Conservation (phyloP, 2,888 invertebrate genomes). For the Sepiola atlantica region DNA sequence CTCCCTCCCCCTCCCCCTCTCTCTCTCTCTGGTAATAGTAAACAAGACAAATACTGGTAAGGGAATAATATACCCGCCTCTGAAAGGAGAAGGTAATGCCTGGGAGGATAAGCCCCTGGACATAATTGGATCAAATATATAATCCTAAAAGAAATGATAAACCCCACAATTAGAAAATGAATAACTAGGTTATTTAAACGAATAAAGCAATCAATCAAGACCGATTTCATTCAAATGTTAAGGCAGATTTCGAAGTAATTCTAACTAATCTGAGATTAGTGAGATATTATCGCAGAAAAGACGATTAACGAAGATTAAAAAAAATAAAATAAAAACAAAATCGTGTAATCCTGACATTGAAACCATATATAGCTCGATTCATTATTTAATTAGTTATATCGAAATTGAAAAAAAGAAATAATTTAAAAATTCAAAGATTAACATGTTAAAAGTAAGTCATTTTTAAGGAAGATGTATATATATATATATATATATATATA, state of each 20-base stretch:
- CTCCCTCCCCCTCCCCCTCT: no score
- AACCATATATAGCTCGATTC: no score
- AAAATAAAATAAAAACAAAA: background rate
- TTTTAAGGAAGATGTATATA: no score
- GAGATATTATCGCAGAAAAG: background rate
- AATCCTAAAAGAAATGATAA: background rate
- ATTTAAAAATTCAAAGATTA: no score
- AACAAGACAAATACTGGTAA: no score
- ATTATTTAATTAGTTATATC: background rate
- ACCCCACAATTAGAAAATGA: background rate
- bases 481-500: no score
- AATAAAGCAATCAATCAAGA: background rate
- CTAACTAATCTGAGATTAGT: background rate
- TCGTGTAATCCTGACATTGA: background rate
- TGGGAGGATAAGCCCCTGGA: no score
- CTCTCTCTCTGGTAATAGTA: no score
- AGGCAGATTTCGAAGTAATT: background rate
- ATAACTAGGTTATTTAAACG: background rate
- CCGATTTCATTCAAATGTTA: background rate
- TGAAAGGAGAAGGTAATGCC: no score
- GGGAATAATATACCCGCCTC: no score
- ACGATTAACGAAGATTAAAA: background rate
- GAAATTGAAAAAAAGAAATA: background rate
- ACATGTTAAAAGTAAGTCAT: no score
- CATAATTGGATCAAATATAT: background rate